phyloP scores from a whole-genome alignment of 2,888 invertebrate species.

The Trichopoda pennipes region DNA sequence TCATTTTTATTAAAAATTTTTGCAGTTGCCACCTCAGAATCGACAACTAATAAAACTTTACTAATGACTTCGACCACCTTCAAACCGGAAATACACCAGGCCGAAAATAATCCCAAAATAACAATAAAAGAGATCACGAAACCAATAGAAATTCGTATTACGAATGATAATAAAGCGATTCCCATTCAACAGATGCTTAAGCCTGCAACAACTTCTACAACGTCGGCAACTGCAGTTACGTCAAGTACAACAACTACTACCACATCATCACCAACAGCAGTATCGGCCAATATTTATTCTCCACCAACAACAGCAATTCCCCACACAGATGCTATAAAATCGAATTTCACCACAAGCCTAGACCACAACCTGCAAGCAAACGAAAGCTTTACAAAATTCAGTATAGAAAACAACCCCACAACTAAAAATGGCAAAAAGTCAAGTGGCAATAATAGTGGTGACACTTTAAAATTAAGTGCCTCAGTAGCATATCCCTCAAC shows the following conservation, averaged over 20 bases:
- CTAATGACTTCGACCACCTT: constrained; percentile 65
- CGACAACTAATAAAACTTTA: constrained; percentile 45
- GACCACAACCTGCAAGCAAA: constrained; percentile 26
- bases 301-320: constrained; percentile 32
- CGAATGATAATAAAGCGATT: constrained; percentile 77
- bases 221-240: constrained; percentile 68
- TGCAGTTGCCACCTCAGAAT: constrained; percentile 58
- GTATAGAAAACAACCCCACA: constrained; percentile 55
- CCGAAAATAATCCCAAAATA: constrained; percentile 77
- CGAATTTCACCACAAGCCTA: neutral
- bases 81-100: constrained; percentile 58
- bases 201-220: constrained; percentile 67
- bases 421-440: constrained; percentile 46
- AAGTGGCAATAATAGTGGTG: constrained; percentile 70
- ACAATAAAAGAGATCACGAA: constrained; percentile 81
- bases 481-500: constrained; percentile 74
- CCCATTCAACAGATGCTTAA: constrained; percentile 75
- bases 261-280: constrained; percentile 30
- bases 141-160: constrained; percentile 79
- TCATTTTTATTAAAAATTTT: neutral
- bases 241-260: constrained; percentile 53
- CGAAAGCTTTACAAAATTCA: constrained; percentile 62
- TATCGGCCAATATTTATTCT: constrained; percentile 49
- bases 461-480: constrained; percentile 76
- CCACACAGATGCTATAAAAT: constrained; percentile 43